Base-by-base conservation (phyloP, 2,113 vertebrate genomes). In the Xenopus laevis region DNA sequence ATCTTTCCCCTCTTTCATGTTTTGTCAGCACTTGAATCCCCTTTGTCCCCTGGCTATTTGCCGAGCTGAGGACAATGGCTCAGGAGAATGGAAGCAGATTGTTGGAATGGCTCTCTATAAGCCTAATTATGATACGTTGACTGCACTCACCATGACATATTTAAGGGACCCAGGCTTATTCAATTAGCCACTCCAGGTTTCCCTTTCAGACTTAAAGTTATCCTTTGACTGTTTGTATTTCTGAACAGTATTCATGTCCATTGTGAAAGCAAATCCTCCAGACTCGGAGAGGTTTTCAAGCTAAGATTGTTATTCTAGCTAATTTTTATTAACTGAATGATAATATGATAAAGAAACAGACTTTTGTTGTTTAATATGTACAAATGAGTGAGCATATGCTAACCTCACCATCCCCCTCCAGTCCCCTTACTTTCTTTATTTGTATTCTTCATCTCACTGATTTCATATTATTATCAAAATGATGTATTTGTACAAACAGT, bases 101-200 rank as follows among this genome's bases (percentile, higher is more conserved):
- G 95, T 95, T 96, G 95, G 97, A 99, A 98, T 98, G 96, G 94
- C 90, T 95, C 94, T 96, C 95, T 98, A 95, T 99, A 97, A 98
- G 97, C 96, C 95, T 96, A 98, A 99, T 99, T 99, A 99, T 98
- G 97, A 99, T 95, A 99, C 98, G 96, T 98, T 98, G 94, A 98
- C 94, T 98, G 95, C 95, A 94, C 95, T 98, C 95, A 97, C 96
- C 97, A 99, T 99, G 96, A 96, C 95, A 97, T 92, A 94, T 95
- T 93, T 94, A 92, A 94, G 95, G 94, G 97, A 96, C 95, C 94
- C 95, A 95, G 94, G 92, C 94, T 97, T 95, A 98, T 98, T 98
- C 94, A 99, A 94, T 96, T 95, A 93, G 92, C 93, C 96, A 96
- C 94, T 87, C 91, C 96, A 89, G 96, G 96, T 96, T 91, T 94